These are phyloP conservation scores for Phytoseiulus persimilis DNA, from an alignment of 2,888 invertebrate genomes.

Conservation along the genomic window DNA sequence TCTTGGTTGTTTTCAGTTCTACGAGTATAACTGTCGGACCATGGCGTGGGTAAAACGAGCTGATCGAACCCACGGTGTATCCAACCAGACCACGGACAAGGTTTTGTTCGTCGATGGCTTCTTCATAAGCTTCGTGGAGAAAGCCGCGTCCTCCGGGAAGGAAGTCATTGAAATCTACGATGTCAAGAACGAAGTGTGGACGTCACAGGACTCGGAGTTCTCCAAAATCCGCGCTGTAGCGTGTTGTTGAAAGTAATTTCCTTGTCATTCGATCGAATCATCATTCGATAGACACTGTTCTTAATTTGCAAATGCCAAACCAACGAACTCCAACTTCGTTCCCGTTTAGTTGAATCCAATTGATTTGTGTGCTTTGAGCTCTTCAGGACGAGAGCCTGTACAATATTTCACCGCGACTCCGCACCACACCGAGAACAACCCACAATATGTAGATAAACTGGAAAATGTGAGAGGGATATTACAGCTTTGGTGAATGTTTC, in stretches of 20 bases:
- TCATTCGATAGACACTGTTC: background rate
- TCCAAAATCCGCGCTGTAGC: slow-evolving; percentile 26
- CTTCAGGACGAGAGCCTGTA: background rate
- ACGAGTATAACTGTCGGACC: background rate
- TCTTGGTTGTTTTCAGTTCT: background rate
- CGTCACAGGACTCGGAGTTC: slow-evolving; percentile 30
- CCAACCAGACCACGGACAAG: slow-evolving; percentile 28
- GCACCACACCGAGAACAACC: background rate
- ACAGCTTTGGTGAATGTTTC: background rate
- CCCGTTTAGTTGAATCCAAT: background rate
- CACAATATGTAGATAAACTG: background rate
- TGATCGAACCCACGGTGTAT: slow-evolving; percentile 9
- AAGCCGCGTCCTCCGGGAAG: slow-evolving; percentile 15
- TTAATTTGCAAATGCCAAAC: background rate
- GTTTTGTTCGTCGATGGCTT: slow-evolving; percentile 6
- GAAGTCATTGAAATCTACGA: slow-evolving; percentile 27
- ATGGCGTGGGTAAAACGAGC: slow-evolving; percentile 10
- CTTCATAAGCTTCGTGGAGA: slow-evolving; percentile 23
- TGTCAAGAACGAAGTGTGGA: slow-evolving; percentile 17
- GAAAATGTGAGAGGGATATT: background rate
- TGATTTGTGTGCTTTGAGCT: background rate
- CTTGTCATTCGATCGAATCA: background rate
- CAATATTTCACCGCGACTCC: background rate
- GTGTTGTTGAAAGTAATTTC: background rate
- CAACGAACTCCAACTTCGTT: background rate